Evolutionary conservation across 2,113 vertebrate species (phyloP).

Genomic region (Gobiocypris rarus): DNA sequence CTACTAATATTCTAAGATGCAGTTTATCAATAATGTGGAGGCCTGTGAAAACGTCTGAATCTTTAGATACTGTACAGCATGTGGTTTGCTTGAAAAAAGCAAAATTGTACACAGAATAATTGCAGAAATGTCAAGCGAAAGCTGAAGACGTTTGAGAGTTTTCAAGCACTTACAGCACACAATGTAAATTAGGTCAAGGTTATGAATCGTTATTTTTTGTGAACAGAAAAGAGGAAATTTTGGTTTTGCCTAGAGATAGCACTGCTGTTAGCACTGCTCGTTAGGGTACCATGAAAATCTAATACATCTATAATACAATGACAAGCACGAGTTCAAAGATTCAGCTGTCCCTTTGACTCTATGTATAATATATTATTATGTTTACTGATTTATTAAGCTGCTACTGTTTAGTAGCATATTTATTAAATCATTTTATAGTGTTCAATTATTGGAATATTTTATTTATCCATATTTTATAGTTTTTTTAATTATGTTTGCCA

Average conservation of each 20-base stretch:
- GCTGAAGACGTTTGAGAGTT: background rate
- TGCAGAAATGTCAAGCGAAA: conserved; percentile 40
- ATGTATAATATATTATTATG: too few species aligned
- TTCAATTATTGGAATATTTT: background rate
- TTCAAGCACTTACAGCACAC: background rate
- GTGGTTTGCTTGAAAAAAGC: background rate
- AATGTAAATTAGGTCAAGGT: conserved; percentile 4
- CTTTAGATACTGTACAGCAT: background rate
- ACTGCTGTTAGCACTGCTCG: background rate
- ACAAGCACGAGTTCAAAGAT: background rate
- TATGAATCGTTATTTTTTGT: background rate
- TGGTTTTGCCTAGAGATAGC: background rate
- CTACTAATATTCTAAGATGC: background rate
- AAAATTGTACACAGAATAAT: background rate
- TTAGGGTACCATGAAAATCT: background rate
- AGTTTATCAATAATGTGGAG: background rate
- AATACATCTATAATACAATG: background rate
- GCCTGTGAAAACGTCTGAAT: background rate
- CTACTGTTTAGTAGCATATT: background rate
- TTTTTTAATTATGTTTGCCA: background rate
- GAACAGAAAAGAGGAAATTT: background rate
- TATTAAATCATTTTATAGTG: background rate
- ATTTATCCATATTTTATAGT: background rate
- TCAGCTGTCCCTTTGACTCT: background rate
- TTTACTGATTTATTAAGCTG: background rate